Conservation (phyloP, 35 echinoderm and acorn worm genomes). For the Patiria miniata region DNA sequence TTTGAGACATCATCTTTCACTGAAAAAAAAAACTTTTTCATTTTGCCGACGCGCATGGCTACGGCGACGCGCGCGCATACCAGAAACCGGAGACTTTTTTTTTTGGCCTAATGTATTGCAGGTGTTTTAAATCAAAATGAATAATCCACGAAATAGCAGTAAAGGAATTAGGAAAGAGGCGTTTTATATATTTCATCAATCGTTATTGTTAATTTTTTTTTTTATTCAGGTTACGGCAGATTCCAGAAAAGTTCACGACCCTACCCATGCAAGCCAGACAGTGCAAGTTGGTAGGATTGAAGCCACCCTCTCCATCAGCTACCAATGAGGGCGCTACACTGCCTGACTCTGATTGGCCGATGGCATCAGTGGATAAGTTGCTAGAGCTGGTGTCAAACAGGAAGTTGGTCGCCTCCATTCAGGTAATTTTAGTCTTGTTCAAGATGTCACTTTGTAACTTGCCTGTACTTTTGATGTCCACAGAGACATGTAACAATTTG, state of each 20-base stretch:
- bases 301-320: slow-evolving; percentile 12
- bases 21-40: no score
- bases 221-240: slow-evolving; percentile 46
- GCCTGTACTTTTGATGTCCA: background rate
- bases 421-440: slow-evolving; percentile 31
- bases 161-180: no score
- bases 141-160: no score
- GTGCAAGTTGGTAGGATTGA: slow-evolving; percentile 39
- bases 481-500: background rate
- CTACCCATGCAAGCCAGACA: slow-evolving; percentile 41
- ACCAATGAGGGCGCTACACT: background rate
- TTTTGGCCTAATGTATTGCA: no score
- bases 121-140: no score
- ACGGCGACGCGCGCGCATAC: no score
- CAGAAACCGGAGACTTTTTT: no score
- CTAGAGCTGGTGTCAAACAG: slow-evolving; percentile 57
- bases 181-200: no score
- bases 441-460: background rate
- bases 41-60: no score
- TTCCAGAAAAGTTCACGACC: slow-evolving; percentile 46
- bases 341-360: slow-evolving; percentile 40
- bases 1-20: no score
- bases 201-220: background rate
- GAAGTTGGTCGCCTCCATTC: slow-evolving; percentile 27
- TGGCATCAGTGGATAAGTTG: slow-evolving; percentile 20